Evolutionary conservation across 2,797 vertebrate genomes (phyloP), one percentile per base, ranked within the genome.

Genomic region (Cuniculus paca): DNA sequence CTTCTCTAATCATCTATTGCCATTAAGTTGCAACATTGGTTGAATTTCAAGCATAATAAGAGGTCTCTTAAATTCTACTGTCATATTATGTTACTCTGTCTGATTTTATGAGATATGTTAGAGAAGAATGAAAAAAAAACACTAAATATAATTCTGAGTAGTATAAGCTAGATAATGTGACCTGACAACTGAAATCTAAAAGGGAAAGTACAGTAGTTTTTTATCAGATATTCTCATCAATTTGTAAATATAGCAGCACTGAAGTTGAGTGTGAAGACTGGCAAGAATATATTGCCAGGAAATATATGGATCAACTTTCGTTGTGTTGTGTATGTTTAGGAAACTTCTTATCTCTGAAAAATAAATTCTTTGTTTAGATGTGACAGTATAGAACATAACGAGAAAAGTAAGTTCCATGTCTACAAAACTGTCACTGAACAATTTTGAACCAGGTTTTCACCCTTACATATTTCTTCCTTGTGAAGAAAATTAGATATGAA

Each of bases 31-130:
- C 20, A 1, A 93, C 95, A 96, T 0, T 96, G 96, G 96, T 97
- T 97, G 81, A 97, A 98, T 98, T 98, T 98, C 97, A 98, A 98
- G 97, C 98, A 97, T 95, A 98, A 98, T 98, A 98, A 98, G 94
- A 96, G 95, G 61, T 96, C 96, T 98, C 97, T 97, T 95, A 98
- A 98, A 98, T 97, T 98, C 95, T 98, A 90, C 94, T 98, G 95
- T 98, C 96, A 93, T 93, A 94, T 97, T 97, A 95, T 96, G 95
- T 98, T 98, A 98, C 93, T 95, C 28, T 95, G 85, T 96, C 88
- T 98, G 97, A 98, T 98, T 98, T 98, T 98, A 97, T 97, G 95
- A 97, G 98, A 97, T 96, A 97, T 97, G 93, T 97, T 98, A 98
- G 96, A 90, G 97, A 94, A 97, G 90, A 98, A 97, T 97, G 78